Conservation (phyloP, 1,140 invertebrate genomes). For the Nymphalis io region DNA sequence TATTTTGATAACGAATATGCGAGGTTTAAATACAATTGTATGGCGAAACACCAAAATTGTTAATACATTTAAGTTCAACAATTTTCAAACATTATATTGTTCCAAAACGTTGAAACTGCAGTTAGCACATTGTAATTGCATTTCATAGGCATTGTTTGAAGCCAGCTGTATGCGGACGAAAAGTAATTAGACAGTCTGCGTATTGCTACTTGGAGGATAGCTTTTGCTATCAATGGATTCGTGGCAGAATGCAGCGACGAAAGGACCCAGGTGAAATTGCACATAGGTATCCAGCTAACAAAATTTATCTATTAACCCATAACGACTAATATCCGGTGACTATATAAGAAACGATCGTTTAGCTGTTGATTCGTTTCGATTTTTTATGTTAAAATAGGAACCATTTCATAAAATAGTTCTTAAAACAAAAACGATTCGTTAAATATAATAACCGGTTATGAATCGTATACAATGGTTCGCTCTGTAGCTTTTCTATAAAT, state of each 20-base stretch:
- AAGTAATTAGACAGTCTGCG: conserved; percentile 89
- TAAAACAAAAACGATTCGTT: too few species aligned
- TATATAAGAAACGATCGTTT: too few species aligned
- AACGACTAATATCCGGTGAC: not conserved
- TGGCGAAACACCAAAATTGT: too few species aligned
- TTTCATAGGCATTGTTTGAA: conserved; percentile 86
- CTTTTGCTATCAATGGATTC: conserved; percentile 88
- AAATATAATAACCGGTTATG: too few species aligned
- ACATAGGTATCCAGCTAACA: conserved; percentile 71
- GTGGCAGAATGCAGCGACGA: conserved; percentile 80
- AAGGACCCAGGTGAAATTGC: conserved; percentile 76
- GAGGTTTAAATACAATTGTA: too few species aligned
- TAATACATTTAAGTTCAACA: not conserved
- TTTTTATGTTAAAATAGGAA: too few species aligned
- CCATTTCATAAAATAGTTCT: too few species aligned
- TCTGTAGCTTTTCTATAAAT: too few species aligned
- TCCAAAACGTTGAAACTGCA: not conserved
- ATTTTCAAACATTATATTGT: not conserved
- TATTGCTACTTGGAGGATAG: conserved; percentile 92
- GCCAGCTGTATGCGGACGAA: conserved; percentile 86
- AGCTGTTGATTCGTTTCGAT: too few species aligned
- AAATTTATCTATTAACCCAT: conserved; percentile 42
- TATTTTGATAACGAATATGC: too few species aligned
- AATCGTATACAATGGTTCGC: too few species aligned
- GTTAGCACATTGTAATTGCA: not conserved